Evolutionary conservation across 2,113 vertebrate genomes (phyloP).

Genomic region (Thermophis baileyi): DNA sequence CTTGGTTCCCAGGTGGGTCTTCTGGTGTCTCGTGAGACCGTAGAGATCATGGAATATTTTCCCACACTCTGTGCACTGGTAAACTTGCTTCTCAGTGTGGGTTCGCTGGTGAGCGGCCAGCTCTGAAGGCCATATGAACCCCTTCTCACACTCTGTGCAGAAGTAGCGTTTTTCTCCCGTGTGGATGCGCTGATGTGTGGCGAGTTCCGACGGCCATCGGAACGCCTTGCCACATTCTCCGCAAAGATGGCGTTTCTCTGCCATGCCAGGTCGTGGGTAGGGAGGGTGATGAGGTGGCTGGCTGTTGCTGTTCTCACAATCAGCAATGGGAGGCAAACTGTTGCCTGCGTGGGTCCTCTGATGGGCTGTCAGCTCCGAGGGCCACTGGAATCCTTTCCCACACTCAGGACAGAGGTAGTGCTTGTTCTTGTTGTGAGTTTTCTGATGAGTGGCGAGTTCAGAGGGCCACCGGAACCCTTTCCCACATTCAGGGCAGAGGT

Average conservation of each 20-base stretch:
- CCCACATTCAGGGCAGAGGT: slow-evolving; percentile 60
- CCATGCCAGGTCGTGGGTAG: not conserved
- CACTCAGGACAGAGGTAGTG: slow-evolving; percentile 62
- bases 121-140: slow-evolving; percentile 24
- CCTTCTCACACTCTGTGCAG: slow-evolving; percentile 29
- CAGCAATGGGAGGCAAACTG: not conserved
- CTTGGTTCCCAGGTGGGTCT: slow-evolving; percentile 17
- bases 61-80: slow-evolving; percentile 34
- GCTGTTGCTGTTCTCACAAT: not conserved
- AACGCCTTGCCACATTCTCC: slow-evolving; percentile 30
- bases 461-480: slow-evolving; percentile 68
- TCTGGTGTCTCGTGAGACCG: slow-evolving; percentile 35
- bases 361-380: not conserved
- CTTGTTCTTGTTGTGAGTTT: slow-evolving; percentile 64
- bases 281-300: not conserved
- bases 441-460: slow-evolving; percentile 63
- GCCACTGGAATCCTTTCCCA: slow-evolving; percentile 54
- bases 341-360: not conserved
- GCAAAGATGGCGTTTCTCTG: slow-evolving; percentile 6
- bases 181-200: slow-evolving; percentile 36
- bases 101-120: slow-evolving; percentile 36
- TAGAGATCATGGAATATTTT: slow-evolving; percentile 43
- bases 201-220: slow-evolving; percentile 29
- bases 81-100: slow-evolving; percentile 37
- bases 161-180: slow-evolving; percentile 17